These are phyloP conservation scores for Porites lutea DNA, from an alignment of 64 coral and sea anemone genomes.

Conservation along the genomic window DNA sequence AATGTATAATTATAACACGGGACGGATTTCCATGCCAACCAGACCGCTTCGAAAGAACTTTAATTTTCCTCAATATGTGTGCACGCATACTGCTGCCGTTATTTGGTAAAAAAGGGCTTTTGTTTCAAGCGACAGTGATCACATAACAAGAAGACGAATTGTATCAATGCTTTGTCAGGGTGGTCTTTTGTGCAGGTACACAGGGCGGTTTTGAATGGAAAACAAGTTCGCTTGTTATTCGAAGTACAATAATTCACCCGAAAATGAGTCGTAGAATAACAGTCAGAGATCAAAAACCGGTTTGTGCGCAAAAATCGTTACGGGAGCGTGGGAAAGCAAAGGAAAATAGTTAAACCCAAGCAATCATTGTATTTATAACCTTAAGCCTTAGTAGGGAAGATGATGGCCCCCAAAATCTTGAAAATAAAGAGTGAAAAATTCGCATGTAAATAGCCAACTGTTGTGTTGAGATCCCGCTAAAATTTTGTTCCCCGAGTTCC, in stretches of 20 bases:
- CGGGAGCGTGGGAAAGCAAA: no score
- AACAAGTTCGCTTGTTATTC: background rate
- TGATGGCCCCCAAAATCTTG: no score
- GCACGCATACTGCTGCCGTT: background rate
- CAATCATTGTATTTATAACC: no score
- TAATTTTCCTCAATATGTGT: conserved; percentile 20
- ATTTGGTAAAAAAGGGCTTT: background rate
- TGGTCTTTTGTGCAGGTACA: conserved; percentile 13
- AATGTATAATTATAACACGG: background rate
- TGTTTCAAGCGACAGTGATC: conserved; percentile 16
- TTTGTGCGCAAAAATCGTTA: no score
- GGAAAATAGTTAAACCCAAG: no score
- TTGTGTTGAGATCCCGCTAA: no score
- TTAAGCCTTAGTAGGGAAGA: no score
- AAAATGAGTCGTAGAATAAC: no score
- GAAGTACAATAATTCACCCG: background rate
- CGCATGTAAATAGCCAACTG: no score
- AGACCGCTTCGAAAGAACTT: conserved; percentile 34
- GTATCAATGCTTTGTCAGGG: background rate
- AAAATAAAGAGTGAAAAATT: no score
- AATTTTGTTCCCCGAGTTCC: no score
- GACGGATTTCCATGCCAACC: conserved; percentile 41
- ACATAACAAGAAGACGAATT: conserved; percentile 26
- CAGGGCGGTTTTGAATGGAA: background rate
- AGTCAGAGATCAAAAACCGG: no score